A percentile compares a stretch with the other conserved stretches of the same genome.
phyloP scores from a whole-genome alignment of 2,113 vertebrate genomes.

The Salvelinus sp. region DNA sequence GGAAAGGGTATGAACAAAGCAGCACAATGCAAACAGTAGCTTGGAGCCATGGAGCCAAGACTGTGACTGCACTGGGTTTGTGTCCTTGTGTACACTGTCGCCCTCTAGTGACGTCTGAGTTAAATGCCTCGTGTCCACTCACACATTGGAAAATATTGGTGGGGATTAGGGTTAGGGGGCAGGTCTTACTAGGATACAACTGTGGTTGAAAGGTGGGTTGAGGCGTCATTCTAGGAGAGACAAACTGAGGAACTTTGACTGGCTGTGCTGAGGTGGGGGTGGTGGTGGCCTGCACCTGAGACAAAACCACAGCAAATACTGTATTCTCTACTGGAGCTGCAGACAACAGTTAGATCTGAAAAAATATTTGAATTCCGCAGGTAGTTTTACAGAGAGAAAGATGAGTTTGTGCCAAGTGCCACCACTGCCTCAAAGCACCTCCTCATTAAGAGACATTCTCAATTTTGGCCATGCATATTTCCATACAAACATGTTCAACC shows the following conservation, averaged over 20 bases:
- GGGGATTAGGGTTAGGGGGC: slow-evolving; percentile 60
- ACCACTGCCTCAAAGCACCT: slow-evolving; percentile 37
- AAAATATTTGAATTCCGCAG: too few relatives aligned
- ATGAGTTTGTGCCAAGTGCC: neutral
- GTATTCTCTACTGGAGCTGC: slow-evolving; percentile 42
- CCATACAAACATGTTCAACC: neutral
- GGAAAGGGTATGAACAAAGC: slow-evolving; percentile 53
- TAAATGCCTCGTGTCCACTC: slow-evolving; percentile 50
- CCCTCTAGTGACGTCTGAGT: slow-evolving; percentile 65
- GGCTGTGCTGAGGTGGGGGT: slow-evolving; percentile 78
- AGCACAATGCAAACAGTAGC: slow-evolving; percentile 29
- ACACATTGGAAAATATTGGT: slow-evolving; percentile 55
- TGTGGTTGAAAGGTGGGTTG: slow-evolving; percentile 96
- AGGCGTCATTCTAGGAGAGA: slow-evolving; percentile 96
- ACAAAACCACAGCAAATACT: slow-evolving; percentile 70
- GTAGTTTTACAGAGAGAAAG: neutral
- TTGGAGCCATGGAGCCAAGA: slow-evolving; percentile 46
- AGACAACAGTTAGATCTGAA: neutral
- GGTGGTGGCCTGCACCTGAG: slow-evolving; percentile 92
- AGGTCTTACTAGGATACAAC: slow-evolving; percentile 81
- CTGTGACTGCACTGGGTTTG: slow-evolving; percentile 47
- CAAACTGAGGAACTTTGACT: slow-evolving; percentile 99
- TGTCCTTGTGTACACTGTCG: slow-evolving; percentile 35
- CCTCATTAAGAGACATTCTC: slow-evolving; percentile 5
- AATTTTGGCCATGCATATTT: neutral